Conservation (phyloP, 2,888 invertebrate species). For the Lissonota sp. region DNA sequence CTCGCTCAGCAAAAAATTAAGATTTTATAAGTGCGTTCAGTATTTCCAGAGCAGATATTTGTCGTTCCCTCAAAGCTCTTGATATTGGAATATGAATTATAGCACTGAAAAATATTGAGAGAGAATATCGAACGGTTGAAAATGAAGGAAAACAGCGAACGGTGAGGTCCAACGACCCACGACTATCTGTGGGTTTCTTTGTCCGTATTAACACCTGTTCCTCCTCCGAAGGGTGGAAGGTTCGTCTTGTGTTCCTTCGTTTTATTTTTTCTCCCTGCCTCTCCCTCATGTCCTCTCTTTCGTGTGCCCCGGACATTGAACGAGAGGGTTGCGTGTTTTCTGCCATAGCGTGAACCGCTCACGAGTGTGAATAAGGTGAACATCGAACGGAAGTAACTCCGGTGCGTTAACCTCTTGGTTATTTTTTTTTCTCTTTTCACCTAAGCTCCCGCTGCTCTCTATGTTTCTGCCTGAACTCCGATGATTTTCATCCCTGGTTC, state of each 20-base stretch:
- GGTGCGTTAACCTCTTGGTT: constrained; percentile 57
- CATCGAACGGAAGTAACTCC: constrained; percentile 60
- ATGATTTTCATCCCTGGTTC: constrained; percentile 1
- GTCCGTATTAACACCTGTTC: constrained; percentile 60
- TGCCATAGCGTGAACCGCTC: constrained; percentile 43
- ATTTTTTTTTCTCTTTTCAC: not conserved
- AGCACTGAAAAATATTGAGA: constrained; percentile 27
- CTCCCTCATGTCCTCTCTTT: constrained; percentile 12
- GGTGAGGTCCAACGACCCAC: constrained; percentile 54
- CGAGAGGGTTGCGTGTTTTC: constrained; percentile 56
- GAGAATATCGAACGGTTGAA: not conserved
- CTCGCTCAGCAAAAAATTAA: too few relatives aligned
- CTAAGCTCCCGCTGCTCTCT: not conserved
- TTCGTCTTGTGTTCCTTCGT: constrained; percentile 36
- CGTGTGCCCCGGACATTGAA: constrained; percentile 40
- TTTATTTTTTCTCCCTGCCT: constrained; percentile 23
- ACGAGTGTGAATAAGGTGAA: constrained; percentile 53
- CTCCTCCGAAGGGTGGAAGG: constrained; percentile 46
- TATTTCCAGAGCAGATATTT: too few relatives aligned
- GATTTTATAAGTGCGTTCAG: too few relatives aligned
- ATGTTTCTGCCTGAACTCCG: constrained; percentile 20
- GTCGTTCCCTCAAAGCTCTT: too few relatives aligned
- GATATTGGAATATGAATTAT: not conserved
- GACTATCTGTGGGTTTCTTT: constrained; percentile 46
- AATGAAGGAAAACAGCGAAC: constrained; percentile 1